phyloP scores from a whole-genome alignment of 2,797 vertebrate genomes.

The Ceryle rudis region DNA sequence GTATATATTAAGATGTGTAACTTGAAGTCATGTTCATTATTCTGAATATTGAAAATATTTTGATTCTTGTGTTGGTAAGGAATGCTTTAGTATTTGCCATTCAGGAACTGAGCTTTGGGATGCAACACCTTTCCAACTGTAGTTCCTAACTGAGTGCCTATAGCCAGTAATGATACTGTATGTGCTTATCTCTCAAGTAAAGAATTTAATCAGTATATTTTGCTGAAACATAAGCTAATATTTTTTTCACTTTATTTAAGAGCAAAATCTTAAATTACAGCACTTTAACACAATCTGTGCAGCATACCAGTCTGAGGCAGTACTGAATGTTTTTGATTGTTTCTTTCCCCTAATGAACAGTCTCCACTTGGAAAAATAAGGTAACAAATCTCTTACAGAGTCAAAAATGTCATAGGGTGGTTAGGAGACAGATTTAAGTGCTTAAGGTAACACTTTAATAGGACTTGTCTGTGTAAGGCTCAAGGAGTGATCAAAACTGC shows the following conservation, averaged over 20 bases:
- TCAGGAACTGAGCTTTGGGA: not conserved
- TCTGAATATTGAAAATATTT: not conserved
- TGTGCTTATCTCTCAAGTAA: not conserved
- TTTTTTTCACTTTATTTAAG: not conserved
- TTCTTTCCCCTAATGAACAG: not conserved
- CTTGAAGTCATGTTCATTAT: not conserved
- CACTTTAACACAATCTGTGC: not conserved
- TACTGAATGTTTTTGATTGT: not conserved
- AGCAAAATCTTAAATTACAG: not conserved
- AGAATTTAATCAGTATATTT: not conserved
- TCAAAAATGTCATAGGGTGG: not conserved
- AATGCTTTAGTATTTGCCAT: not conserved
- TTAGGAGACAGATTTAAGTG: not conserved
- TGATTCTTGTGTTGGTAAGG: not conserved
- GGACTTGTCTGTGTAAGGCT: not conserved
- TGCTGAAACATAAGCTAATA: not conserved
- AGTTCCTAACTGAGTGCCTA: not conserved
- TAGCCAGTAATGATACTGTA: not conserved
- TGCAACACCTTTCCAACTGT: not conserved
- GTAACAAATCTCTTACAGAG: not conserved
- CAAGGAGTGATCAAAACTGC: not conserved
- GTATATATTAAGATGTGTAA: not conserved
- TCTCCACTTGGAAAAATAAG: not conserved
- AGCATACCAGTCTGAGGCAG: not conserved
- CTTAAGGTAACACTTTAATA: not conserved